Percentiles rank a stretch among this genome's conserved stretches.
These are phyloP conservation scores for Galendromus occidentalis DNA, from an alignment of 1,140 invertebrate species.

Conservation along the genomic window DNA sequence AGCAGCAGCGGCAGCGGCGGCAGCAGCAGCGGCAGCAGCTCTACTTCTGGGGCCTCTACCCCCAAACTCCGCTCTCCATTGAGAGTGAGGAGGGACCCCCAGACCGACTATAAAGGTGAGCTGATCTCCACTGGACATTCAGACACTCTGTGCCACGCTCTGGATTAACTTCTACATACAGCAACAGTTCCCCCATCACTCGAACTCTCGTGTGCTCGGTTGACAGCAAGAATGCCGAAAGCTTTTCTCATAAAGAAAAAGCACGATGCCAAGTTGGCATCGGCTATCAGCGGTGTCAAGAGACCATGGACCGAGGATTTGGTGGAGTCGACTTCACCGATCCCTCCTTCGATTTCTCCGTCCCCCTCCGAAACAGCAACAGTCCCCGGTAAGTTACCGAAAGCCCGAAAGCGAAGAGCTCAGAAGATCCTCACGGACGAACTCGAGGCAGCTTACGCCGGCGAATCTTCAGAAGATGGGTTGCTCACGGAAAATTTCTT, in stretches of 20 bases:
- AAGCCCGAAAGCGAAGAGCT: neutral
- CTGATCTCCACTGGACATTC: too few relatives aligned
- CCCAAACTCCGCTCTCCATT: too few relatives aligned
- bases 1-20: too few relatives aligned
- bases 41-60: too few relatives aligned
- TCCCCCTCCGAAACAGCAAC: conserved; percentile 3
- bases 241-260: conserved; percentile 45
- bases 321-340: neutral
- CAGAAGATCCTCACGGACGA: too few relatives aligned
- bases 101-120: too few relatives aligned
- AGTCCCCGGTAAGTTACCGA: conserved; percentile 14
- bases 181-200: too few relatives aligned
- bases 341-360: neutral
- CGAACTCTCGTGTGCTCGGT: too few relatives aligned
- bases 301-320: neutral
- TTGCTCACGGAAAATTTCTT: conserved; percentile 11
- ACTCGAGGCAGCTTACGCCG: neutral
- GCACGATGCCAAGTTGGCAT: conserved; percentile 24
- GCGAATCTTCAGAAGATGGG: neutral
- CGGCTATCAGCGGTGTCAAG: neutral
- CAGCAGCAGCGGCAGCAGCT: too few relatives aligned
- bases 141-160: too few relatives aligned
- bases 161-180: too few relatives aligned
- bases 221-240: conserved; percentile 27
- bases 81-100: too few relatives aligned